Evolutionary conservation across 1,140 invertebrate species (phyloP).

Genomic region (Fopius arisanus): DNA sequence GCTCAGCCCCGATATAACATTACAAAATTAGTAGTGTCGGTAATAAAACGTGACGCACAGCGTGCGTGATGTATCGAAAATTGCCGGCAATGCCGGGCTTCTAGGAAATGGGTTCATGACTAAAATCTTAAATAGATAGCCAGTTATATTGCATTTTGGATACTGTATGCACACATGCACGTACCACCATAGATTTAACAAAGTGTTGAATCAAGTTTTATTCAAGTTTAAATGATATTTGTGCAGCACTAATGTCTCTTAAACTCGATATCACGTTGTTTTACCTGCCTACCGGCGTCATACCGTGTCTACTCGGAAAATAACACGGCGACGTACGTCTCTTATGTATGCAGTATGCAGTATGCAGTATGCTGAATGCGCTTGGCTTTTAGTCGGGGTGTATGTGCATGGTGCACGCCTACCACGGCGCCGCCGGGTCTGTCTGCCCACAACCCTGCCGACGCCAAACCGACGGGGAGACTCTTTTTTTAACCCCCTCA

Average conservation of each 20-base stretch:
- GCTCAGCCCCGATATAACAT: conserved; percentile 18
- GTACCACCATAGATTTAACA: background rate
- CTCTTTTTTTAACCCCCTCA: background rate
- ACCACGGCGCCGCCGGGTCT: conserved; percentile 22
- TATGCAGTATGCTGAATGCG: background rate
- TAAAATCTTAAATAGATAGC: background rate
- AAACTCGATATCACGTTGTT: background rate
- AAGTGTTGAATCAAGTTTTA: background rate
- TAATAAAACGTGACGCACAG: conserved; percentile 30
- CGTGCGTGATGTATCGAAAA: conserved; percentile 28
- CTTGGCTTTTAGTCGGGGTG: background rate
- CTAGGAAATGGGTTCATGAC: conserved; percentile 20
- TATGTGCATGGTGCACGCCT: background rate
- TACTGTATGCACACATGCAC: background rate
- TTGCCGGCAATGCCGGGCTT: background rate
- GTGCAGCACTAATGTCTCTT: background rate
- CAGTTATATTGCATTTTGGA: no score
- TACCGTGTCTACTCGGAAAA: background rate
- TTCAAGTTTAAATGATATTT: background rate
- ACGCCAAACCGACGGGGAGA: conserved; percentile 4
- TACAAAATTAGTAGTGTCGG: conserved; percentile 18
- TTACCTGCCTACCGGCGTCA: background rate
- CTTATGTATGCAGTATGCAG: background rate
- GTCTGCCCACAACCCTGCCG: background rate
- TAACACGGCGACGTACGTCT: background rate